Evolutionary conservation across 2,797 vertebrate species (phyloP).

Genomic region (Sebastiscus albofasciatus): DNA sequence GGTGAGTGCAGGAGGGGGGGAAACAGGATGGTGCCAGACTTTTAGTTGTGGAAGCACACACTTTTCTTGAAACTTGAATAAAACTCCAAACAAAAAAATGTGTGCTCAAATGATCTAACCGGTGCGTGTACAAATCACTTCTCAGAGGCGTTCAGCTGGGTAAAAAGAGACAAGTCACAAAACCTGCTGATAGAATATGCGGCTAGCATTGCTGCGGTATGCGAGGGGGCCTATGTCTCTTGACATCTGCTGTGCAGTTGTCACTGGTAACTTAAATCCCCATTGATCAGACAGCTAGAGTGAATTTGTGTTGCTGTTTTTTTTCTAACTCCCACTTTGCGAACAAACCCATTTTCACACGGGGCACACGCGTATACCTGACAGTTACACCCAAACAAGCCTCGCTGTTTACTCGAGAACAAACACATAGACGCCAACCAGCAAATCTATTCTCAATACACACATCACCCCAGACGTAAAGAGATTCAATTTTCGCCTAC

Average conservation of each 20-base stretch:
- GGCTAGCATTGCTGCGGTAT: constrained; percentile 58
- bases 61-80: constrained; percentile 70
- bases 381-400: constrained; percentile 86
- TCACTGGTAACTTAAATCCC: constrained; percentile 84
- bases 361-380: constrained; percentile 81
- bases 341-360: constrained; percentile 85
- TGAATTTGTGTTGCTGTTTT: constrained; percentile 81
- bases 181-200: constrained; percentile 69
- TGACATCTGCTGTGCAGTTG: constrained; percentile 81
- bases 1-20: constrained; percentile 53
- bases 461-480: constrained; percentile 85
- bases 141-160: constrained; percentile 65
- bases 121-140: constrained; percentile 71
- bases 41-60: constrained; percentile 61
- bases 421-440: constrained; percentile 82
- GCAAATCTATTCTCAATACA: constrained; percentile 87
- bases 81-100: constrained; percentile 52
- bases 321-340: constrained; percentile 82
- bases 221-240: constrained; percentile 73
- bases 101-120: constrained; percentile 62
- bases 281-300: constrained; percentile 82
- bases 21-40: constrained; percentile 64
- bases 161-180: constrained; percentile 75
- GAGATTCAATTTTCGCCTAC: constrained; percentile 86
- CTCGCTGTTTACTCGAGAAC: constrained; percentile 84